These are phyloP conservation scores for Piaya cayana DNA, from an alignment of 2,113 vertebrate genomes.

Conservation along the genomic window DNA sequence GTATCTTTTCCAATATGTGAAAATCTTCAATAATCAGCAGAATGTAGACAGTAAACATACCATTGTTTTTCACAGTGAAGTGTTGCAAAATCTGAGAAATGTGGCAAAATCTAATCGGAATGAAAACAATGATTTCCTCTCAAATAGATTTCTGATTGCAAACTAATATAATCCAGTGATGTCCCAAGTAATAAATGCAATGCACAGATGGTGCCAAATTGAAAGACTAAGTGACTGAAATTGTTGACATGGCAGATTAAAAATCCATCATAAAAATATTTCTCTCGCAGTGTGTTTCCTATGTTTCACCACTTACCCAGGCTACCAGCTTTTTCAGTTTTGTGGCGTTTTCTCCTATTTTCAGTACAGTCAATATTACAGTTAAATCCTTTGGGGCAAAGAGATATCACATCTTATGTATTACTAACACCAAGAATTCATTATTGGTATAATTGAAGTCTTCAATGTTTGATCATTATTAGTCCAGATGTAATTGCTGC, in stretches of 20 bases:
- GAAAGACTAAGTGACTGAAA: constrained; percentile 38
- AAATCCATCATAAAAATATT: constrained; percentile 30
- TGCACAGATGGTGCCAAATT: constrained; percentile 45
- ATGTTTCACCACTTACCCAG: neutral
- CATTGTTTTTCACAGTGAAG: constrained; percentile 34
- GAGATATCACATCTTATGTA: neutral
- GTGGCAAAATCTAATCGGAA: neutral
- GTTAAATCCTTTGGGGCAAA: neutral
- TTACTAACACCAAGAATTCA: neutral
- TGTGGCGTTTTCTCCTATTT: neutral
- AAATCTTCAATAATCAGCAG: constrained; percentile 36
- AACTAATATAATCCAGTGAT: constrained; percentile 27
- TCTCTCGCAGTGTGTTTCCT: neutral
- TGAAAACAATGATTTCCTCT: constrained; percentile 13
- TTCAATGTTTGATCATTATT: neutral
- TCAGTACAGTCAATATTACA: neutral
- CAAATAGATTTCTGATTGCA: constrained; percentile 26
- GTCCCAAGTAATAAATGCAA: constrained; percentile 28
- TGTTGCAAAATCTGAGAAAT: constrained; percentile 10
- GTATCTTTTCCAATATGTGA: neutral
- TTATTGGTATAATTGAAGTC: neutral
- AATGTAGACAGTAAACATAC: constrained; percentile 40
- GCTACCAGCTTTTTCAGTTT: neutral
- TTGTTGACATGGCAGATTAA: constrained; percentile 20
- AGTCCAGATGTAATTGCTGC: neutral